Conservation (phyloP, 1,140 invertebrate species). For the Venustaconcha ellipsiformis region DNA sequence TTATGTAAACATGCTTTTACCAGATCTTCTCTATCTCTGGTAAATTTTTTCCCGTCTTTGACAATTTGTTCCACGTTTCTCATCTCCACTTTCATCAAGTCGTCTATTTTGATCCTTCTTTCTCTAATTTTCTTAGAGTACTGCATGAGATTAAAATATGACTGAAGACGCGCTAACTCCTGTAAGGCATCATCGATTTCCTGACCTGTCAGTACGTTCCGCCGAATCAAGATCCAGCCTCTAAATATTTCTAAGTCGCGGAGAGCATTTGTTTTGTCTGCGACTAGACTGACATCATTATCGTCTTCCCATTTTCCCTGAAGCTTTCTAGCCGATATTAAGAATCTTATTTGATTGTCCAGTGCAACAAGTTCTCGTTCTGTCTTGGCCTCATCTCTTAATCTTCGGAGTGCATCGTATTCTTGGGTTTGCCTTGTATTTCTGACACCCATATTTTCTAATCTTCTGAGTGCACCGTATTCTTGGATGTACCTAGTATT, state of each 20-base stretch:
- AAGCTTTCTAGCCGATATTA: slow-evolving; percentile 1
- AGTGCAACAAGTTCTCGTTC: slow-evolving; percentile 22
- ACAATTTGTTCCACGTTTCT: slow-evolving; percentile 16
- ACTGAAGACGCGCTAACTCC: slow-evolving; percentile 10
- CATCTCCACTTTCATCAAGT: slow-evolving; percentile 10
- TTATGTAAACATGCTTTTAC: slow-evolving; percentile 32
- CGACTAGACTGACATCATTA: background rate
- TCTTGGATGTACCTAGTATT: too few species aligned
- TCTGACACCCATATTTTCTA: too few species aligned
- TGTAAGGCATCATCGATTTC: slow-evolving; percentile 15
- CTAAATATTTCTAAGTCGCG: background rate
- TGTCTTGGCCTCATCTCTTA: background rate
- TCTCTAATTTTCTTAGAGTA: slow-evolving; percentile 12
- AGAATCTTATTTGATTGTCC: slow-evolving; percentile 11
- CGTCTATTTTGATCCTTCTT: slow-evolving; percentile 12
- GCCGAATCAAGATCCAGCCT: slow-evolving; percentile 15
- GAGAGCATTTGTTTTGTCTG: slow-evolving; percentile 3
- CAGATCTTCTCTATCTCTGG: background rate
- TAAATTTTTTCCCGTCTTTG: slow-evolving; percentile 10
- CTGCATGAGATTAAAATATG: slow-evolving; percentile 13
- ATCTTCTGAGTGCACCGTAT: too few species aligned
- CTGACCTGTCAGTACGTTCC: slow-evolving; percentile 18
- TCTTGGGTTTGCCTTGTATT: too few species aligned
- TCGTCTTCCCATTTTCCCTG: slow-evolving; percentile 11
- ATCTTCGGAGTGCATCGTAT: too few species aligned